These are phyloP conservation scores for Lophius americanus DNA, from an alignment of 2,797 vertebrate genomes.

Conservation along the genomic window DNA sequence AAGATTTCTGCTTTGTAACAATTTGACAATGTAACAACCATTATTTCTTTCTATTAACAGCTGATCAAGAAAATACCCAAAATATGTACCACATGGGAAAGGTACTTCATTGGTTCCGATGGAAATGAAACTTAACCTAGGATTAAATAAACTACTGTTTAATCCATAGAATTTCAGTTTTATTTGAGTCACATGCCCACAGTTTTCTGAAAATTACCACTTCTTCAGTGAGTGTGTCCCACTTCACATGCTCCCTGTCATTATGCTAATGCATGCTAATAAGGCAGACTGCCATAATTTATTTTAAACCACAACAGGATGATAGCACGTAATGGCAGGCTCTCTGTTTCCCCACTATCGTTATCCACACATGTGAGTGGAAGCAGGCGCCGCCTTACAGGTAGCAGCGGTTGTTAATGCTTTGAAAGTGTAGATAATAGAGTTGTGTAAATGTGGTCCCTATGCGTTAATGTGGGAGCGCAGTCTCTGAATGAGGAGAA, in stretches of 20 bases:
- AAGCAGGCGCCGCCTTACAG: neutral
- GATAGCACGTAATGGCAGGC: conserved; percentile 20
- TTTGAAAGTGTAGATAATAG: neutral
- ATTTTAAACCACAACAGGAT: conserved; percentile 6
- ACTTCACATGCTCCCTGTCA: conserved; percentile 8
- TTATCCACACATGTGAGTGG: neutral
- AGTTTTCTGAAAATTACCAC: conserved; percentile 3
- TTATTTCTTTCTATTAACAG: too few relatives aligned
- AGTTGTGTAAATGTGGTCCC: neutral
- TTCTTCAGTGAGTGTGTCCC: conserved; percentile 1
- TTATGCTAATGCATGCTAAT: conserved; percentile 30
- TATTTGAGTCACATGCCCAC: neutral
- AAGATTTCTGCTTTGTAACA: too few relatives aligned
- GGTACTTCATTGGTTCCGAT: too few relatives aligned
- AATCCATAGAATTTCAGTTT: too few relatives aligned
- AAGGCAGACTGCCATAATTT: conserved; percentile 13
- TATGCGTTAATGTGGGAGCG: neutral
- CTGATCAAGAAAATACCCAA: too few relatives aligned
- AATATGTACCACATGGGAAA: too few relatives aligned
- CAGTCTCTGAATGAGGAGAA: neutral
- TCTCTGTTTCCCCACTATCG: conserved; percentile 2
- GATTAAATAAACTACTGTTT: too few relatives aligned
- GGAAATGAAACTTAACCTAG: too few relatives aligned
- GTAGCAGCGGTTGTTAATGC: neutral
- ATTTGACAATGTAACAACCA: too few relatives aligned